Conservation (phyloP, 2,113 vertebrate genomes). For the Campylomormyrus tamandua region DNA sequence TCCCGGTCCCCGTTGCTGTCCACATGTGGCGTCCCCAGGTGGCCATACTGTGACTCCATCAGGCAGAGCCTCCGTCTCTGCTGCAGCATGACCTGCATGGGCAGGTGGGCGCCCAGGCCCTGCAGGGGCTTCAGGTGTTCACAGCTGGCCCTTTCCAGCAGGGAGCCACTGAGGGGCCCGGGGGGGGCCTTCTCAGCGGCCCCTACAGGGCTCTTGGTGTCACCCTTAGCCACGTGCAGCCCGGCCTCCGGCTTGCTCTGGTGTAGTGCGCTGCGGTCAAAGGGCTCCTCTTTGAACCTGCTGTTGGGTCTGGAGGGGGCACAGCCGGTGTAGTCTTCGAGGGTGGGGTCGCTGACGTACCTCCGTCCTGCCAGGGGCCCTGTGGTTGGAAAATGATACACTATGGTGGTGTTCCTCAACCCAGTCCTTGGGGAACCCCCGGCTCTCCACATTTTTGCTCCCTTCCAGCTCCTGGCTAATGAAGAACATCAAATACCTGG, state of each 20-base stretch:
- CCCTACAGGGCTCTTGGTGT: conserved; percentile 45
- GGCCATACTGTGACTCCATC: conserved; percentile 56
- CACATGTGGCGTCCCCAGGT: conserved; percentile 34
- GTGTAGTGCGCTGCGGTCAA: conserved; percentile 42
- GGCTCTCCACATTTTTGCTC: not conserved
- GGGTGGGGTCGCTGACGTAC: conserved; percentile 46
- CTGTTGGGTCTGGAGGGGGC: conserved; percentile 41
- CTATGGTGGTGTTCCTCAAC: not conserved
- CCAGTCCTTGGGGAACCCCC: not conserved
- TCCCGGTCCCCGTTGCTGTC: conserved; percentile 35
- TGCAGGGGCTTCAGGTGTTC: conserved; percentile 57
- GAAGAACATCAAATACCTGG: not conserved
- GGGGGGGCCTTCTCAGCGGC: conserved; percentile 41
- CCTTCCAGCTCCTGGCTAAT: not conserved
- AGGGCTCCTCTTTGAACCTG: conserved; percentile 66
- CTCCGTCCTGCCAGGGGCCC: conserved; percentile 45
- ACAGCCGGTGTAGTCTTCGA: conserved; percentile 54
- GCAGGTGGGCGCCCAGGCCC: conserved; percentile 56
- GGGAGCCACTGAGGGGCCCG: conserved; percentile 44
- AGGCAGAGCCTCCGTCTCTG: conserved; percentile 60
- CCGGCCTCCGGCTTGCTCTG: conserved; percentile 44
- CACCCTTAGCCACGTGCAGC: conserved; percentile 52
- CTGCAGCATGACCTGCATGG: conserved; percentile 61
- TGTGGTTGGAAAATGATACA: conserved; percentile 26
- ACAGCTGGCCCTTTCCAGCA: conserved; percentile 58